Base-by-base conservation (phyloP, 2,888 invertebrate genomes). In the Dynastes grantii region DNA sequence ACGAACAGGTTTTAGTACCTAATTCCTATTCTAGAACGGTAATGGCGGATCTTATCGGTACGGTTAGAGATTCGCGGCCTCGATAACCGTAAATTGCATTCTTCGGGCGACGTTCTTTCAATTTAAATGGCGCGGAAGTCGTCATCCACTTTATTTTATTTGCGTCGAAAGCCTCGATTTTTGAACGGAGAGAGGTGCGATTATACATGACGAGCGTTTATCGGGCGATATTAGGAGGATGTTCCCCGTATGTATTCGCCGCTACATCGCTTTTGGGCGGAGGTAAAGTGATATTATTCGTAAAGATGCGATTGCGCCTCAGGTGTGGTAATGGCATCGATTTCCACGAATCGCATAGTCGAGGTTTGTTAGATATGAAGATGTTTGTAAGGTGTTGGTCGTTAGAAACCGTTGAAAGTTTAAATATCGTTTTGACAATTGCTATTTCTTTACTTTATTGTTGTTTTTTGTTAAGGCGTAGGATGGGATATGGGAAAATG, bases 51-150 rank as follows among this genome's bases (percentile, higher is more conserved):
- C 73, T 73, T 73, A 73, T 73, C 73, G 73, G 58, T 5, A 22
- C 22, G 55, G n/a, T 22, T 5, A 6, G 55, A 49, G 73, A 73
- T 73, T 73, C 73, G 58, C 58, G 73, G 55, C 22, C 55, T 32
- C 73, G 73, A 73, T 73, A 73, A 58, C 32, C 55, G 58, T 73
- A 73, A 73, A 73, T 73, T 73, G 73, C 73, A 58, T 73, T 73
- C 73, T 73, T 73, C 73, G 40, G 40, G 73, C 37, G 73, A 73
- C 73, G 73, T 73, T 73, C 73, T 73, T 58, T 73, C 73, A 73
- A 73, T 73, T 73, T 73, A 73, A 73, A 73, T 73, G 40, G 73
- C 55, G 37, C 8, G 40, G 40, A 73, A 73, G 58, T 58, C 58
- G 58, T 73, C 73, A 61, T 73, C 53, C 37, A 61, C 58, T 73